Evolutionary conservation across 2,888 invertebrate species (phyloP), one percentile per base, ranked within the genome.

Genomic region (Cordilura impudica): DNA sequence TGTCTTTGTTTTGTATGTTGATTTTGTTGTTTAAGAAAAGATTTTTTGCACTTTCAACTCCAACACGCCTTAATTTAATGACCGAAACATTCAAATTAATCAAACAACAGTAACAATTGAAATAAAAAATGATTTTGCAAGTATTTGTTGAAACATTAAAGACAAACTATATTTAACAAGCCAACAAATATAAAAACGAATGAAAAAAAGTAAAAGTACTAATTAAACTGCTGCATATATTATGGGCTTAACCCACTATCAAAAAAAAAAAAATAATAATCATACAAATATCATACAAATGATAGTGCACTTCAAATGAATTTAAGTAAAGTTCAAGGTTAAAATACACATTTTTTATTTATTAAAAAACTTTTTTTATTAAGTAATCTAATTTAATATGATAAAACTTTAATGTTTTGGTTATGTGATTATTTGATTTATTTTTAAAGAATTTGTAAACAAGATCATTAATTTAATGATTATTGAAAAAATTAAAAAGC

Each of bases 281-380:
- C 6, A 26, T 26, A n/a, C 10, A 56, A 16, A 39, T n/a, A 21
- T 19, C 19, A 60, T 16, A 39, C 43, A 39, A 60, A 51, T 63
- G 18, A 35, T 47, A 21, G 18, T 54, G 39, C 56, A 65, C 51
- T 51, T 75, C 39, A 69, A 75, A 53, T 67, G 35, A 35, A 65
- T 58, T 70, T 47, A 45, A 56, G 58, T 65, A 51, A 78, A 78
- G 78, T 78, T 78, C 78, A 78, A 78, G 78, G 72, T 43, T 51
- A 63, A 19, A 18, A 58, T 31, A 54, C 23, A 35, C 82, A 61
- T 81, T 83, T 73, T 82, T 83, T 83, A 4, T 85, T 83, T 85
- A 83, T 49, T 56, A 49, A 35, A 18, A 72, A 49, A 19, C 47
- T 31, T 35, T 54, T 66, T 45, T 45, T 35, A 14, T 26, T 74